Evolutionary conservation across 1,140 invertebrate genomes (phyloP), one percentile per base, ranked within the genome.

Genomic region (Eupeodes corollae): DNA sequence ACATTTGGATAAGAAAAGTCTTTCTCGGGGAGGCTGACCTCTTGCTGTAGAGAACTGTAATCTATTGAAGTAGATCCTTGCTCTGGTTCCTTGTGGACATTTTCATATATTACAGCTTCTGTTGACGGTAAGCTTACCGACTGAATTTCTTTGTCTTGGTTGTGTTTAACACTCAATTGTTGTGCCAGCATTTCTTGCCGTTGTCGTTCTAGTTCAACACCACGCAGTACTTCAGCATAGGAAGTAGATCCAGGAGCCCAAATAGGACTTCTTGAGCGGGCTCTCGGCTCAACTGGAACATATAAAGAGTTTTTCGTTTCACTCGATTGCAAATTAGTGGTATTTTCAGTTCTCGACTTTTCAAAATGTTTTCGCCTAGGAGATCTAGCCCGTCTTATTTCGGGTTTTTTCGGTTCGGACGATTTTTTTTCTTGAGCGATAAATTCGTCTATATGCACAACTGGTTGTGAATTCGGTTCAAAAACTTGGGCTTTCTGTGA

Each of bases 211-310:
- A 67, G 30, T 55, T 70, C 70, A 37, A 70, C 61, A 40, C 84
- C 83, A 42, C 77, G 75, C 10, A 88, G 72, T 48, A 88, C 82
- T 63, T 87, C 83, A 6, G 85, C 84, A 61, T 88, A 88, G 26
- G 84, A 78, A 12, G 79, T 78, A 11, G 79, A 80, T 30, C 82
- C 83, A 0, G 80, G 80, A 9, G 71, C 57, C 82, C 82, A 86
- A 50, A 84, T 76, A 13, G 82, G 83, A 66, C 83, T 84, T 12
- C 75, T 74, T 3, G 82, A 83, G 50, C 82, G 70, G 14, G 63
- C 63, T 49, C 74, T 63, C 34, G 63, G 54, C 31, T 72, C 61
- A 0, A 41, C 43, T 0, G 68, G 61, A 3, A 57, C 44, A 21
- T 53, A 54, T 8, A 66, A 60, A 18, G 55, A 52, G 15, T 44